Evolutionary conservation across 2,113 vertebrate genomes (phyloP).

Genomic region (Deroptyus accipitrinus): DNA sequence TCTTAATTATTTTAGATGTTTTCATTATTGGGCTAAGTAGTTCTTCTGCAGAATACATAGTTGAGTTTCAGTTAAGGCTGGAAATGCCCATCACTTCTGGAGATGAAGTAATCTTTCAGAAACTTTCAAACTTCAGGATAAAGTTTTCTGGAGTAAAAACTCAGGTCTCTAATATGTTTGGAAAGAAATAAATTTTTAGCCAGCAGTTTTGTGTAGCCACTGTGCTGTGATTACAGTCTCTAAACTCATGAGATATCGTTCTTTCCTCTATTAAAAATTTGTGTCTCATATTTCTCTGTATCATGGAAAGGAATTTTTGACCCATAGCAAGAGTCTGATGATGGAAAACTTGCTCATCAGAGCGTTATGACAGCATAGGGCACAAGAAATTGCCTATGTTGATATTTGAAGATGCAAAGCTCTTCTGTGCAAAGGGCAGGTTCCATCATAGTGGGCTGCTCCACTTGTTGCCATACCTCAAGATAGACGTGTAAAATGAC

Average conservation of each 20-base stretch:
- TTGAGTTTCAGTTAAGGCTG: background rate
- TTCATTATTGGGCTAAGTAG: background rate
- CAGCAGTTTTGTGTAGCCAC: background rate
- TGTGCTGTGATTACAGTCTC: background rate
- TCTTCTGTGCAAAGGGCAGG: background rate
- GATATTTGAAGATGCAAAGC: background rate
- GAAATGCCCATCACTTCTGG: background rate
- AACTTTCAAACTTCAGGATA: background rate
- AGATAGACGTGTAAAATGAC: background rate
- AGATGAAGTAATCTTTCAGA: background rate
- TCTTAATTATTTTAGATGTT: background rate
- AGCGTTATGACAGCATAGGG: accelerated
- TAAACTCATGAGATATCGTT: background rate
- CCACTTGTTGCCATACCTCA: background rate
- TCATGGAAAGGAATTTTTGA: background rate
- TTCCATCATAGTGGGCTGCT: background rate
- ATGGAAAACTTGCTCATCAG: background rate
- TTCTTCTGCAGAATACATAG: background rate
- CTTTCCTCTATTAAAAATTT: background rate
- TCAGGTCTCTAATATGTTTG: background rate
- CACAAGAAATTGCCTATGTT: accelerated
- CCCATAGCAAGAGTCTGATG: background rate
- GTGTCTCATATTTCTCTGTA: background rate
- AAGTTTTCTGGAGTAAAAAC: background rate
- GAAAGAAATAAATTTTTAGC: background rate